Evolutionary conservation across 2,797 vertebrate genomes (phyloP).

Genomic region (Meda fulgida): DNA sequence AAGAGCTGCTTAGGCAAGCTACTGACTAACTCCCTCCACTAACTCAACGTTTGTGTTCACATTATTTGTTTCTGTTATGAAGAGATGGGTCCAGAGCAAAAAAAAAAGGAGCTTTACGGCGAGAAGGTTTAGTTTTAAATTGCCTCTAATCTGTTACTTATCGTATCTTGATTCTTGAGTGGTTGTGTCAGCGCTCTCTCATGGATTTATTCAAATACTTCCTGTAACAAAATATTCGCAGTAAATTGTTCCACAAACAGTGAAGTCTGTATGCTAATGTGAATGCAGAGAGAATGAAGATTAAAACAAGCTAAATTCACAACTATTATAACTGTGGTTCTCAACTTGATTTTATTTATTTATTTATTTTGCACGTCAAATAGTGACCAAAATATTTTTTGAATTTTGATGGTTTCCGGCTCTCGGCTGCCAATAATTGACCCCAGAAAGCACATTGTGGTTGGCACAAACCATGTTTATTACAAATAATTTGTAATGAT

Average conservation of each 20-base stretch:
- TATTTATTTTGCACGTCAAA: background rate
- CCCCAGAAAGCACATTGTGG: background rate
- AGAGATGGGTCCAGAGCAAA: slow-evolving; percentile 85
- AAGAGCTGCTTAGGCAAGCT: background rate
- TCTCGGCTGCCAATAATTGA: background rate
- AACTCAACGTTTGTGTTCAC: slow-evolving; percentile 21
- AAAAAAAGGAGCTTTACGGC: slow-evolving; percentile 79
- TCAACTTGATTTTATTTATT: background rate
- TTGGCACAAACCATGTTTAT: background rate
- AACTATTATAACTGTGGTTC: background rate
- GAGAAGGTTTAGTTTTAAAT: slow-evolving; percentile 48
- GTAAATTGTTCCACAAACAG: background rate
- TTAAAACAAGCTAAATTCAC: background rate
- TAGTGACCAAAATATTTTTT: background rate
- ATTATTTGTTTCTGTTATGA: slow-evolving; percentile 61
- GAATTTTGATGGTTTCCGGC: background rate
- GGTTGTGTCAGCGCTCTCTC: background rate
- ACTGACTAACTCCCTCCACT: background rate
- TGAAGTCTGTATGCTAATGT: slow-evolving; percentile 3
- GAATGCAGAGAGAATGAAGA: background rate
- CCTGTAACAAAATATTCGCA: background rate
- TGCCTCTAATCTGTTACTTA: background rate
- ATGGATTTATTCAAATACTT: background rate
- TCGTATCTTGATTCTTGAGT: background rate
- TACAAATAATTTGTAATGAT: background rate